Base-by-base conservation (phyloP, 2,888 invertebrate genomes). In the Syrphus vitripennis region DNA sequence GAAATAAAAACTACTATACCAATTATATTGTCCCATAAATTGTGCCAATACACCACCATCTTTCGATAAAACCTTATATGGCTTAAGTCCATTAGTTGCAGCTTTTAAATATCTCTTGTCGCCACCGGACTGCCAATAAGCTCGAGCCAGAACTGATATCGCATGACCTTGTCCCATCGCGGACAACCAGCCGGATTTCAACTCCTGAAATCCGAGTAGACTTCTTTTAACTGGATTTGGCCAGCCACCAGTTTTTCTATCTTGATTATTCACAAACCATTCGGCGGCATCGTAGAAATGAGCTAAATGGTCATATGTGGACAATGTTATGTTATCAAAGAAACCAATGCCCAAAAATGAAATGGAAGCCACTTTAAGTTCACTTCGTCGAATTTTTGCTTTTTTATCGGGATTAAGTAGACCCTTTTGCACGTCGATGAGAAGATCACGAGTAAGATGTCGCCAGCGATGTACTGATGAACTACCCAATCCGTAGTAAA, bases 91-190 rank as follows among this genome's bases (percentile, higher is more conserved):
- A 87, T 95, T 94, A 42, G 95, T 92, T 1, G 99, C 99, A 0
- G 98, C 96, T 74, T 95, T 94, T 87, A 99, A 93, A 92, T 98
- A 99, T 57, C 94, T 92, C 77, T 93, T 93, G 90, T 96, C 95
- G 0, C 96, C 96, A 55, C 95, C 94, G 29, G 97, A 97, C 91
- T 95, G 95, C 93, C 96, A 94, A 93, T 96, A 98, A 0, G 99
- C 99, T 88, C 99, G 94, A 0, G 97, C 95, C 69, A 99, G 94
- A n/a, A 99, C 95, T 0, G 99, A 99, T 89, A 99, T 96, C 26
- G 96, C 97, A 92, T 99, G 99, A 0, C 99, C 99, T 92, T 99
- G 99, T 3, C 98, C 98, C 99, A 99, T 99, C 0, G 99, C 98
- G 0, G 98, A 99, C 92, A 98, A 96, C 98, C 98, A 98, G 81